Evolutionary conservation across 2,797 vertebrate genomes (phyloP), one percentile per base, ranked within the genome.

Genomic region (Lophius americanus): DNA sequence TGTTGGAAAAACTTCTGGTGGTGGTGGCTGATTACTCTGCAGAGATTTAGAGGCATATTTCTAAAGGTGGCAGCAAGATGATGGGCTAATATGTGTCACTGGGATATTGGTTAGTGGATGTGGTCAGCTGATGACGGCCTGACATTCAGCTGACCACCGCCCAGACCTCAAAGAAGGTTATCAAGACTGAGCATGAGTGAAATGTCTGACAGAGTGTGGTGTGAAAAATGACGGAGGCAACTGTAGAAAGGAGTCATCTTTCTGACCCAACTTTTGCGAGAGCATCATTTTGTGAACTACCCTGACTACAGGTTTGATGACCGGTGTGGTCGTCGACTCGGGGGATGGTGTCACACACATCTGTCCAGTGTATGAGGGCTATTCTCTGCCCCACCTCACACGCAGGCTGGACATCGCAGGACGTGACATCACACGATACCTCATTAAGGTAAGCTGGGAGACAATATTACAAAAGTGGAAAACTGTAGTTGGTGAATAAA

Each of bases 311-410:
- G 94, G 94, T 71, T 68, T 95, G 79, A 82, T 95, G 59, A 95
- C 94, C 0, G 94, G 94, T 5, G 91, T 94, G 70, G 94, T 95
- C 2, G 80, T 95, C 0, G 94, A 95, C 79, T 95, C 94, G 0
- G 94, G 94, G 5, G 94, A 95, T 1, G 94, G 94, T 0, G 94
- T 95, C 69, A 94, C 94, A 35, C 94, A 95, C 76, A 92, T 95
- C 83, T 95, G 94, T 70, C 94, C 94, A 0, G 94, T 95, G 5
- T 95, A 95, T 0, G 94, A 95, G 73, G 94, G 94, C 11, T 95
- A 75, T 59, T 92, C 94, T 13, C 82, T 95, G 13, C 94, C 94
- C 3, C 94, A 95, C 53, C 92, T 95, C 69, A 95, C 93, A 0
- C 92, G 94, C 52, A 79, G 94, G 71, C 83, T 95, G 70, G 94